Conservation (phyloP, 2,113 vertebrate species). For the Mormyrus lacerda region DNA sequence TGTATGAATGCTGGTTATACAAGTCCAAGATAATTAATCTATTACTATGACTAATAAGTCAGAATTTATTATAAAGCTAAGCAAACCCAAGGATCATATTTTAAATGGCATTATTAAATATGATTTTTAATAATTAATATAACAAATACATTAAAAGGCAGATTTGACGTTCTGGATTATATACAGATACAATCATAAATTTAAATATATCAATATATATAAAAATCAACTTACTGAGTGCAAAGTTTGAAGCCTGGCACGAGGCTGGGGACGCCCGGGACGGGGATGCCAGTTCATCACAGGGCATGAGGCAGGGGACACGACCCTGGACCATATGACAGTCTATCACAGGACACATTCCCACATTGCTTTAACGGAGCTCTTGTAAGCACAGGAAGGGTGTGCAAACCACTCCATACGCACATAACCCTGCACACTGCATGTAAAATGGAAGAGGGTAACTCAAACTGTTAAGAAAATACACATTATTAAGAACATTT, state of each 20-base stretch:
- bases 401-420: not conserved
- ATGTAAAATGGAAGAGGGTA: not conserved
- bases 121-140: not conserved
- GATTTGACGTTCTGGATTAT: not conserved
- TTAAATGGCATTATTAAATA: not conserved
- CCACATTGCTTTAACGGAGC: not conserved
- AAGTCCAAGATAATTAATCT: not conserved
- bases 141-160: not conserved
- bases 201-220: not conserved
- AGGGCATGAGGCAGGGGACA: not conserved
- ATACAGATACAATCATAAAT: not conserved
- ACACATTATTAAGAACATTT: not conserved
- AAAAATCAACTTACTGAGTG: not conserved
- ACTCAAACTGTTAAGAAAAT: not conserved
- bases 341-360: not conserved
- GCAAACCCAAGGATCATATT: not conserved
- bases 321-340: not conserved
- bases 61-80: not conserved
- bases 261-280: not conserved
- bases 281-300: not conserved
- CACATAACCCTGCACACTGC: not conserved
- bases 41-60: not conserved
- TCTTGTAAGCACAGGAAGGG: not conserved
- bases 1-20: not conserved
- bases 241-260: not conserved